phyloP scores from a whole-genome alignment of 2,113 vertebrate genomes.

The Psettodes erumei region DNA sequence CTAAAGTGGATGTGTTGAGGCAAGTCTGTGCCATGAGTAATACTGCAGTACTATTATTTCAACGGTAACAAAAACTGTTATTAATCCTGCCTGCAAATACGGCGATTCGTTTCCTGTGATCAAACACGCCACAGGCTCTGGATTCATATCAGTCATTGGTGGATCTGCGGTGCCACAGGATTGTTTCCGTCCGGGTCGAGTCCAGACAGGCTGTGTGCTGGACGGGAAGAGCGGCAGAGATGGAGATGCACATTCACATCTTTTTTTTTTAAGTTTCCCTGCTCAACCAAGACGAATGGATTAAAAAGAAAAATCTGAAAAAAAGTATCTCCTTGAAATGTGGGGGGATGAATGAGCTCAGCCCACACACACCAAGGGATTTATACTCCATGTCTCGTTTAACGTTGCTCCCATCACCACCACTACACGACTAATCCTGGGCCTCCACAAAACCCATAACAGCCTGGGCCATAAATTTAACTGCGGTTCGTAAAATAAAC shows the following conservation, averaged over 20 bases:
- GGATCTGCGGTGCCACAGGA: not conserved
- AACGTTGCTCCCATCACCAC: not conserved
- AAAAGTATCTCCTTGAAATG: slow-evolving; percentile 2
- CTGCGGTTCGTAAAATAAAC: not conserved
- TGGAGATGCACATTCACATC: not conserved
- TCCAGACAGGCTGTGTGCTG: slow-evolving; percentile 9
- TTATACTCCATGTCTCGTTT: not conserved
- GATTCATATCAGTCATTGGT: not conserved
- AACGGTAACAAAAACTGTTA: not conserved
- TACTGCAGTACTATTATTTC: not conserved
- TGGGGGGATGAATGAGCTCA: not conserved
- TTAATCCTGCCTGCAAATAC: not conserved
- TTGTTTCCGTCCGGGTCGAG: not conserved
- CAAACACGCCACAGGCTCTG: not conserved
- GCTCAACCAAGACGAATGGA: not conserved
- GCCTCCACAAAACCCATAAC: not conserved
- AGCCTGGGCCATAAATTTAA: not conserved
- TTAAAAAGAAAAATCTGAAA: slow-evolving; percentile 3
- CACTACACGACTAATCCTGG: not conserved
- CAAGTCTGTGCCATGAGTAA: not conserved
- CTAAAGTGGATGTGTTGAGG: not conserved
- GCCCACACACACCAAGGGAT: slow-evolving; percentile 5
- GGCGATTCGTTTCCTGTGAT: not conserved
- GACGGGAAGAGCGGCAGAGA: not conserved
- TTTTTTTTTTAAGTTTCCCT: not conserved